Evolutionary conservation across 2,113 vertebrate species (phyloP).

Genomic region (Lophotis ruficrista): DNA sequence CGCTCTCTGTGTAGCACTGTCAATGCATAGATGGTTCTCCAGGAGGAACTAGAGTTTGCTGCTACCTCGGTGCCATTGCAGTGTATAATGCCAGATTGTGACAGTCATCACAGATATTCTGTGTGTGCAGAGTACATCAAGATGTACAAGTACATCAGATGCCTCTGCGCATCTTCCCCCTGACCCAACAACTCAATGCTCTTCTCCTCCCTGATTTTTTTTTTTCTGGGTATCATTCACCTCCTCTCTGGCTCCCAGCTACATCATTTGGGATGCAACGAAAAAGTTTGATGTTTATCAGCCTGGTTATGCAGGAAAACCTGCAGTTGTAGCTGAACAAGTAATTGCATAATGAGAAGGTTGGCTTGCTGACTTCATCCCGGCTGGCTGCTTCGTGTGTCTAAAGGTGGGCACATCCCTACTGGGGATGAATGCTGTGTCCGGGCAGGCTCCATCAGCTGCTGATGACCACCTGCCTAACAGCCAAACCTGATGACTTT

Average conservation of each 20-base stretch:
- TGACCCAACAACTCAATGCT: fast-evolving
- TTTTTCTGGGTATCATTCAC: not conserved
- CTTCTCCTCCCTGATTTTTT: not conserved
- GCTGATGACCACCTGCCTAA: not conserved
- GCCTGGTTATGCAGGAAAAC: slow-evolving; percentile 16
- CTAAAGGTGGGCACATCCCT: not conserved
- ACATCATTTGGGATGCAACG: not conserved
- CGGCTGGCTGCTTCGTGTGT: not conserved
- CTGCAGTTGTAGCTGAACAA: slow-evolving; percentile 13
- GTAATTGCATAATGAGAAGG: slow-evolving; percentile 16
- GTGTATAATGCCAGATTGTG: not conserved
- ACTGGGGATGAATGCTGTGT: not conserved
- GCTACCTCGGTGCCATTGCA: not conserved
- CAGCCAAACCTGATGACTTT: not conserved
- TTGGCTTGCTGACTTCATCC: not conserved
- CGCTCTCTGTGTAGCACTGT: not conserved
- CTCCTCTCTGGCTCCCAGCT: not conserved
- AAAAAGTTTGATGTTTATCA: not conserved
- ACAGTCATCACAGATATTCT: not conserved
- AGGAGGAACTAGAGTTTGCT: not conserved
- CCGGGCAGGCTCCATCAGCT: not conserved
- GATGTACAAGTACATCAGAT: too few relatives aligned
- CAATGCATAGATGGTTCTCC: not conserved
- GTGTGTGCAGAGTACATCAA: not conserved
- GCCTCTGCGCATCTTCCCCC: not conserved